Evolutionary conservation across 1,140 invertebrate genomes (phyloP).

Genomic region (Polypedilum pembai): DNA sequence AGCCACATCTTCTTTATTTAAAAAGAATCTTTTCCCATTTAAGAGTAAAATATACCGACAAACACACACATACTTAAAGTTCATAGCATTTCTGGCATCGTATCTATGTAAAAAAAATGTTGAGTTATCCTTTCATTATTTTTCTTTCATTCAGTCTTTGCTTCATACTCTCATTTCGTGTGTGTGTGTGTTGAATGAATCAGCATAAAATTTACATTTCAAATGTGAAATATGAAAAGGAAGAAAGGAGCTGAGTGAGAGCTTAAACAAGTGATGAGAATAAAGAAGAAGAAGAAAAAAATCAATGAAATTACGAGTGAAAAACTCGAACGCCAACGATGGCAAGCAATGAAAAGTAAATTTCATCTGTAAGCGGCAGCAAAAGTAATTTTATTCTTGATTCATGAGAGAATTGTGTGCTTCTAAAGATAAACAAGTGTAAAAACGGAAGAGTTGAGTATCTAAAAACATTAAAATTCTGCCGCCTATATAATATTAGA

Average conservation of each 20-base stretch:
- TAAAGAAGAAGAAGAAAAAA: neutral
- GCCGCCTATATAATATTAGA: no score
- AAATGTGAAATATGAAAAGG: neutral
- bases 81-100: neutral
- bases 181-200: neutral
- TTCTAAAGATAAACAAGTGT: neutral
- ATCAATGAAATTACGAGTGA: neutral
- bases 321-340: neutral
- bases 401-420: neutral
- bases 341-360: slow-evolving; percentile 17
- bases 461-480: no score
- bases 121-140: slow-evolving; percentile 8
- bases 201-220: slow-evolving; percentile 12
- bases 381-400: neutral
- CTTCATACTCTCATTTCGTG: neutral
- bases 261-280: neutral
- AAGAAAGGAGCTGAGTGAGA: no score
- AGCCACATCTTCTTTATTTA: neutral
- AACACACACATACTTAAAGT: neutral
- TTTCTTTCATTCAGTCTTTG: neutral
- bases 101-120: neutral
- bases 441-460: no score
- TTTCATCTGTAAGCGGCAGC: neutral
- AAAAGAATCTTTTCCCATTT: neutral
- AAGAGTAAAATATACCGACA: neutral